Base-by-base conservation (phyloP, 2,113 vertebrate species). In the Miniopterus natalensis region DNA sequence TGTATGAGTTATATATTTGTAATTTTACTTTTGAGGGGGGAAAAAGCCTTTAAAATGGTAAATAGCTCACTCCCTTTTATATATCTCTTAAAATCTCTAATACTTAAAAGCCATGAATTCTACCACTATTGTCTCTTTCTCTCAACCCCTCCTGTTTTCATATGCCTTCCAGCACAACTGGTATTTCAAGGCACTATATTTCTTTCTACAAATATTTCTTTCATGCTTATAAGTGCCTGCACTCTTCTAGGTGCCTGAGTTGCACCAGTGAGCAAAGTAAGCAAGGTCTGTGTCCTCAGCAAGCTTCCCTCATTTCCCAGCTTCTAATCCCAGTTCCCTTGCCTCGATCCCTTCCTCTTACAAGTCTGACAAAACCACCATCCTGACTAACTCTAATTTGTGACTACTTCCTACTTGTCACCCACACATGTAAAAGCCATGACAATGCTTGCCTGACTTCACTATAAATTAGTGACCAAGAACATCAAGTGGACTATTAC, bases 361-460 rank as follows among this genome's bases (percentile, higher is more conserved):
- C 13, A 75, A 29, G 2, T 29, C 11, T 71, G 40, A 13, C 1
- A 29, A 61, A 88, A 74, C 8, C 12, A 2, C 18, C 36, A 57
- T 8, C 29, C 42, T n/a, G 21, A 2, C 59, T 81, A 57, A 75
- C 57, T 77, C 9, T 49, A 53, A 40, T 68, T 45, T 94, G 51
- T 45, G 29, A 10, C 42, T 59, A 2, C 49, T 59, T 31, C 20
- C 23, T 25, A 29, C 14, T 11, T 21, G 10, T 55, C 9, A 88
- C 3, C 0, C 2, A 53, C 2, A 27, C 36, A 1, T 47, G 3
- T 36, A 68, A 84, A 59, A 4, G 5, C 8, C 10, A 31, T 10
- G 27, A 6, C 13, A 3, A 27, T 36, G 29, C 11, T 71, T 55
- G 20, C 10, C 18, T 20, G 49, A 42, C 23, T 47, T 70, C 20